Evolutionary conservation across 2,888 invertebrate species (phyloP).

Genomic region (Drosophila antonietae): DNA sequence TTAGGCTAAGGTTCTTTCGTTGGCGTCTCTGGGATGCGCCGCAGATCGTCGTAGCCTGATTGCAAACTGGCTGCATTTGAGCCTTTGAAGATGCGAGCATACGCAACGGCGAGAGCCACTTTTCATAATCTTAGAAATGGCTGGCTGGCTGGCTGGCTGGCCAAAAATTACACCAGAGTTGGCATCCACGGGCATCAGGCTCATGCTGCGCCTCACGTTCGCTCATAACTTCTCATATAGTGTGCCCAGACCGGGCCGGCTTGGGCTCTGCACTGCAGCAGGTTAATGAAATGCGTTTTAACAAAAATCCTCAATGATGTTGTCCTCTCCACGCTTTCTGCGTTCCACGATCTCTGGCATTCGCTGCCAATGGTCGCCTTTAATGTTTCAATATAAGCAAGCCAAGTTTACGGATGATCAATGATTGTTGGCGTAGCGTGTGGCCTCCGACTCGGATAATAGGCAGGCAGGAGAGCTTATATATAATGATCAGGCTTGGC

Average conservation of each 20-base stretch:
- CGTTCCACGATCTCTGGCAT: constrained; percentile 32
- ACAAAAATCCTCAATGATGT: constrained; percentile 71
- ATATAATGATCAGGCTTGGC: constrained; percentile 42
- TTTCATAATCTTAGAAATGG: constrained; percentile 77
- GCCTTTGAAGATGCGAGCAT: constrained; percentile 67
- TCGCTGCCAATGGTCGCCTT: constrained; percentile 29
- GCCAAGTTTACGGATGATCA: constrained; percentile 66
- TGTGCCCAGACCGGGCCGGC: constrained; percentile 12
- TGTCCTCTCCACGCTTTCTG: constrained; percentile 25
- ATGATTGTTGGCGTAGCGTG: constrained; percentile 76
- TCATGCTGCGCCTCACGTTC: constrained; percentile 73
- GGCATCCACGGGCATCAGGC: constrained; percentile 32
- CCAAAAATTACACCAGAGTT: constrained; percentile 59
- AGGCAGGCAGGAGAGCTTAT: constrained; percentile 37
- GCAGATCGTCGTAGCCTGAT: constrained; percentile 70
- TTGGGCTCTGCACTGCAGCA: constrained; percentile 35
- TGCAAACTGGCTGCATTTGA: constrained; percentile 62
- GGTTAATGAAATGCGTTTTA: constrained; percentile 83
- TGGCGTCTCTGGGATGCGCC: constrained; percentile 29
- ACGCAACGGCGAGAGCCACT: constrained; percentile 66
- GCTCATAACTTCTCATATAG: constrained; percentile 61
- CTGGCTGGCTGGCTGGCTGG: constrained; percentile 21
- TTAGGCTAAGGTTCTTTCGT: constrained; percentile 51
- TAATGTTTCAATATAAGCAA: constrained; percentile 75
- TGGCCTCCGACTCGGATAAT: constrained; percentile 59